Evolutionary conservation across 2,888 invertebrate species (phyloP).

Genomic region (Sarcophaga caerulescens): DNA sequence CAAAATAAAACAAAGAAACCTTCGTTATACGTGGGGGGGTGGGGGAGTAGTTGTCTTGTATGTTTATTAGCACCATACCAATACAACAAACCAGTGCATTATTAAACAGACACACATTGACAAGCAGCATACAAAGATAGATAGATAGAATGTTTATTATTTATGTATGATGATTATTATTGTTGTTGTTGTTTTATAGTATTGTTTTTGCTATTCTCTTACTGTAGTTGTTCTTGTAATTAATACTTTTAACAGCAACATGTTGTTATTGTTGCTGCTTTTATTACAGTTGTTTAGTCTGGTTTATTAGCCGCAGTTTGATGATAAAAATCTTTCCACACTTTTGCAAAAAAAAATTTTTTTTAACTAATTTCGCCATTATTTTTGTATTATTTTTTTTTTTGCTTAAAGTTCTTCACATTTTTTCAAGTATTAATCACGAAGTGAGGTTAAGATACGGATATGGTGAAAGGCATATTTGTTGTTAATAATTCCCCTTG

Average conservation of each 20-base stretch:
- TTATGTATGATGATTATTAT: neutral
- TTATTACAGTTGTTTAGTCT: neutral
- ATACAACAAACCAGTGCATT: neutral
- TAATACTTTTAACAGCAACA: neutral
- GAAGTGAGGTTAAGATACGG: neutral
- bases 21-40: no score
- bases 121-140: conserved; percentile 25
- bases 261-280: conserved; percentile 5
- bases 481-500: neutral
- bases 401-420: conserved; percentile 8
- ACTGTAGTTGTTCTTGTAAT: conserved; percentile 4
- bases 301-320: conserved; percentile 3
- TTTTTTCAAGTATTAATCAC: conserved; percentile 42
- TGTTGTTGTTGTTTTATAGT: conserved; percentile 6
- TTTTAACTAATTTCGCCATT: neutral
- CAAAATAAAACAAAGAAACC: no score
- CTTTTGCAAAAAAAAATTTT: conserved; percentile 1
- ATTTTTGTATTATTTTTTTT: neutral
- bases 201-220: neutral
- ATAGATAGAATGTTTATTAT: conserved; percentile 23
- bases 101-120: neutral
- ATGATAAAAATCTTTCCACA: conserved; percentile 1
- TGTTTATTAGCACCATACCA: no score
- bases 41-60: no score
- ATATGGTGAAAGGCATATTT: neutral